Base-by-base conservation (phyloP, 2,797 vertebrate genomes). In the Smutsia gigantea region DNA sequence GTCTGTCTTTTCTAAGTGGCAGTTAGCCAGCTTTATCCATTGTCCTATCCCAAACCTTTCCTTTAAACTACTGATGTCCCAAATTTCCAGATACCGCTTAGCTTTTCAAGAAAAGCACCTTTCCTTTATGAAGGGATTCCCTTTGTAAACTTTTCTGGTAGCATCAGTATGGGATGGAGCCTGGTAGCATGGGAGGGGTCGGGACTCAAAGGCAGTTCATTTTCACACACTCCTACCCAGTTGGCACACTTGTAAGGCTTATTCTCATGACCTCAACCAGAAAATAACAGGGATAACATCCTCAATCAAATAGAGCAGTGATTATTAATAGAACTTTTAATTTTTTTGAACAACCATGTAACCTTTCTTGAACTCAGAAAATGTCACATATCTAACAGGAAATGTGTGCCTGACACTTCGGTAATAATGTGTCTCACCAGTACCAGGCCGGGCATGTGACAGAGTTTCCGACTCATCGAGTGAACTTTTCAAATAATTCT, bases 281-380 rank as follows among this genome's bases (percentile, higher is more conserved):
- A 94, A 97, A 94, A 94, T 96, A 64, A 92, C 68, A 90, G 23
- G 51, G 95, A 74, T 81, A 82, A 90, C 71, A 74, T 82, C 64
- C n/a, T 92, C 53, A n/a, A 74, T 91, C 92, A 94, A 84, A 37
- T 79, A 89, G 68, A 97, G n/a, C 77, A 79, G 34, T 83, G 87
- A 94, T 97, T 66, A 90, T 91, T 94, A 95, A 97, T 95, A n/a
- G 46, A 96, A 78, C 4, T 68, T 96, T 25, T 71, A 17, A 95
- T n/a, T 84, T 96, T 97, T 88, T 55, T 96, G 88, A 97, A 79
- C 61, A 97, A 66, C 77, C 57, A 29, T 3, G 13, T 90, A 91
- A 81, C 81, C 82, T 97, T 97, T 97, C 61, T 12, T 10, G 0
- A 90, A 90, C 85, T 87, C 90, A 77, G 34, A 42, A 88, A 94